Evolutionary conservation across 2,888 invertebrate species (phyloP).

Genomic region (Caenorhabditis becei): DNA sequence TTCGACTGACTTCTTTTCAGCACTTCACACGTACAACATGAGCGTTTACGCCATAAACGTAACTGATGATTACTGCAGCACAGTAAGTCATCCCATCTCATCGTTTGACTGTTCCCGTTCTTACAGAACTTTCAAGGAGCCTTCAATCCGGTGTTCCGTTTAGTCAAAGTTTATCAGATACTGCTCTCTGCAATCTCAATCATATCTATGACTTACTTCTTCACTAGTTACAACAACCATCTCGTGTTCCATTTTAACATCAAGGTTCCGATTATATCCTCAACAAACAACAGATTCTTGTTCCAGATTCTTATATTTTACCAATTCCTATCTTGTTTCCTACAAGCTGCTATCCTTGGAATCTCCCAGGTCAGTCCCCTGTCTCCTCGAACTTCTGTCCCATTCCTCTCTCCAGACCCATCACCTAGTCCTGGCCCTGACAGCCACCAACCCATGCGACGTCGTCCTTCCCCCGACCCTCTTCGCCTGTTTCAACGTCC

Average conservation of each 20-base stretch:
- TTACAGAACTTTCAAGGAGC: constrained; percentile 43
- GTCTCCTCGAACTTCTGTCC: background rate
- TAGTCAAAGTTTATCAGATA: constrained; percentile 45
- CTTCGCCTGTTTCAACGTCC: constrained; percentile 45
- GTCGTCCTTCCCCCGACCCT: constrained; percentile 39
- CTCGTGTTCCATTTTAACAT: constrained; percentile 54
- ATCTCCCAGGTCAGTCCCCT: constrained; percentile 28
- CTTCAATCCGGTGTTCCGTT: constrained; percentile 16
- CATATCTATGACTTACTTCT: constrained; percentile 36
- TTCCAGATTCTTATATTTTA: constrained; percentile 52
- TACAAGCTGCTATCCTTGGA: constrained; percentile 38
- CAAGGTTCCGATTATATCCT: constrained; percentile 19
- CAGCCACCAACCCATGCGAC: constrained; percentile 39
- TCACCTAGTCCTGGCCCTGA: constrained; percentile 32
- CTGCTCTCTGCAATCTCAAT: constrained; percentile 31
- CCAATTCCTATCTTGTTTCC: constrained; percentile 47
- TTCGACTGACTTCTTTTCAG: constrained; percentile 16
- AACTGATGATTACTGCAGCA: constrained; percentile 37
- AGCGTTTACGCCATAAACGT: constrained; percentile 24
- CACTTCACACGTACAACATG: constrained; percentile 16
- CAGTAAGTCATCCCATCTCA: constrained; percentile 20
- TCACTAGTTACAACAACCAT: constrained; percentile 23
- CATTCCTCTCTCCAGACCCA: constrained; percentile 46
- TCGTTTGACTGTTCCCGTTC: background rate
- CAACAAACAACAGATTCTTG: background rate